phyloP scores from a whole-genome alignment of 1,140 invertebrate species.

The Trachymyrmex septentrionalis region DNA sequence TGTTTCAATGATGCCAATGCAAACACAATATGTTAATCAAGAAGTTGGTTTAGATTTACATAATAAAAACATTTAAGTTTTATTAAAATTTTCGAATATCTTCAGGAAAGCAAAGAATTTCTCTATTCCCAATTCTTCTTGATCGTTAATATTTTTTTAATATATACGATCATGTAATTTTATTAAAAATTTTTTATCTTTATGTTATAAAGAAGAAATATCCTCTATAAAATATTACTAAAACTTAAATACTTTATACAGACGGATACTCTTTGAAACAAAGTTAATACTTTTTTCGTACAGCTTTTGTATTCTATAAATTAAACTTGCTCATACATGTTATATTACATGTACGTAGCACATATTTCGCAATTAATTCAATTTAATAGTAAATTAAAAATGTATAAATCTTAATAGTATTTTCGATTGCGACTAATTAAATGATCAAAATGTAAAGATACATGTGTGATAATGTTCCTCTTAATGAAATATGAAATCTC shows the following conservation, averaged over 20 bases:
- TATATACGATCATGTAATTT: not conserved
- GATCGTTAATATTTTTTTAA: not conserved
- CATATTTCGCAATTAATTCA: not conserved
- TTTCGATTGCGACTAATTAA: not conserved
- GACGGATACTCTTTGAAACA: not conserved
- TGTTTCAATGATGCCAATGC: constrained; percentile 28
- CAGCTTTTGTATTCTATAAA: not conserved
- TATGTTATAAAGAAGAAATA: not conserved
- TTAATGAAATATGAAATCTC: not conserved
- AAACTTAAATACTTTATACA: not conserved
- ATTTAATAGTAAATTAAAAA: constrained; percentile 11
- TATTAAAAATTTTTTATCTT: constrained; percentile 5
- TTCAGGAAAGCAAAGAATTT: not conserved
- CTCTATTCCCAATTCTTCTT: not conserved
- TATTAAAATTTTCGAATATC: constrained; percentile 6
- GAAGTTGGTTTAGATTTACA: not conserved
- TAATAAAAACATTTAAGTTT: constrained; percentile 23
- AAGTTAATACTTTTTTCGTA: not conserved
- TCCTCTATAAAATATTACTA: not conserved
- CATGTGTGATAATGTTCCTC: no score
- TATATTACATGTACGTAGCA: not conserved
- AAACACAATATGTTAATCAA: constrained; percentile 32
- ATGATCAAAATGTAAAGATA: not conserved
- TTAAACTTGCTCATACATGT: not conserved
- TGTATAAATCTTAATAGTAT: not conserved